Evolutionary conservation across 2,888 invertebrate species (phyloP), one percentile per base, ranked within the genome.

Genomic region (Cantharis nigra): DNA sequence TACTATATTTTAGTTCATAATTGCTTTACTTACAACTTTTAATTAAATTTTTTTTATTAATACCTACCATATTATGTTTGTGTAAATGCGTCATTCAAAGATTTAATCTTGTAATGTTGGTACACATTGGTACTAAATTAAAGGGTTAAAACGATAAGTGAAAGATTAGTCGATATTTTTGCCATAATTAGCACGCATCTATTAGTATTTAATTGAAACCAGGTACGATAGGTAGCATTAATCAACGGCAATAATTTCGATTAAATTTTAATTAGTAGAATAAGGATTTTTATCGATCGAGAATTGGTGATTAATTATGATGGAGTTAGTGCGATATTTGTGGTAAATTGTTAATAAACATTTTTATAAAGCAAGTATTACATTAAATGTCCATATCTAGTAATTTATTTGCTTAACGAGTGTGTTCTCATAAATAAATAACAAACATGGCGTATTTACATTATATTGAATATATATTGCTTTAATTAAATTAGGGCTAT

Each of bases 81-180:
- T 67, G 65, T 23, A 23, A 85, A 85, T 85, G 84, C 84, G 80
- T 73, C 83, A 83, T 83, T 84, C 83, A 82, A 81, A 86, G 86
- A 87, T 87, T 85, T 84, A 85, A 86, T 87, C 86, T 86, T 83
- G 84, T 83, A 83, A 83, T 83, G 85, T 85, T 86, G 86, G 87
- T 86, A 87, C 87, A 85, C 85, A 85, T 85, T 86, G 87, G 86
- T 86, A 87, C 87, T 83, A 83, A 84, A 85, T 83, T 83, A 83
- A 86, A 85, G 85, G 86, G 85, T 85, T 84, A 84, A 82, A 82
- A 83, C 83, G 82, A 83, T 23, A 82, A 82, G 82, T 80, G 83
- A 84, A 84, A 84, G 84, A 85, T 85, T 85, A 85, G 86, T 86
- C 86, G 85, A 86, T 86, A 85, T 85, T 84, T 85, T 86, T 85